Conservation (phyloP, 23 tunicate species). For the Halocynthia roretzi region DNA sequence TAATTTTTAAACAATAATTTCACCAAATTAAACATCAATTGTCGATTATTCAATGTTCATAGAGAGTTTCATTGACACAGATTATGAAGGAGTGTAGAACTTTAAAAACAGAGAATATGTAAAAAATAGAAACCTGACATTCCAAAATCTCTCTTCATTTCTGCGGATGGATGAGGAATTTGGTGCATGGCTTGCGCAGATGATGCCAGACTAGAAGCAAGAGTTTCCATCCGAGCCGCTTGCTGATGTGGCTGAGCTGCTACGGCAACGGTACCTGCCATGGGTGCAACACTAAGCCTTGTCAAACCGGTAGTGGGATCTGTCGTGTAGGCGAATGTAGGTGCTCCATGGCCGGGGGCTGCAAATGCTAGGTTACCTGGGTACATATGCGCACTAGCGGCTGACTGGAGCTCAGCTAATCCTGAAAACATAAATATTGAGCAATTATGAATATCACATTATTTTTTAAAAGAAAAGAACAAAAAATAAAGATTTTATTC, state of each 20-base stretch:
- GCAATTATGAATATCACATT: no score
- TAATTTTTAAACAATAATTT: neutral
- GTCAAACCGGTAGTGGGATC: conserved; percentile 15
- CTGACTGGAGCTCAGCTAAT: no score
- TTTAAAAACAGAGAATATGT: neutral
- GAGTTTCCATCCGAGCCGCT: conserved; percentile 12
- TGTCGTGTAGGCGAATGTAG: neutral
- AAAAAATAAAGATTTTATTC: no score
- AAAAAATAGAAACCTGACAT: conserved; percentile 8
- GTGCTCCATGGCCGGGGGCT: neutral
- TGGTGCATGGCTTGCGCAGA: conserved; percentile 8
- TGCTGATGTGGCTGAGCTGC: conserved; percentile 12
- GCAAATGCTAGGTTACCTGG: no score
- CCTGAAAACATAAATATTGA: no score
- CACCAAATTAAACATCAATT: neutral
- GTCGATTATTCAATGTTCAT: neutral
- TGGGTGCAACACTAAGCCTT: conserved; percentile 8
- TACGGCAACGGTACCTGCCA: conserved; percentile 13
- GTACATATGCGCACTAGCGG: no score
- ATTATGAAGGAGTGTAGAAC: neutral
- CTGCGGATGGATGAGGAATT: conserved; percentile 5
- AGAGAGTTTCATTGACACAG: neutral
- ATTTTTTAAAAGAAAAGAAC: no score
- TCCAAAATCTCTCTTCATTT: conserved; percentile 17
- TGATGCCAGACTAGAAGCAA: neutral